These are phyloP conservation scores for Xestia ashworthii DNA, from an alignment of 2,888 invertebrate species.

Conservation along the genomic window DNA sequence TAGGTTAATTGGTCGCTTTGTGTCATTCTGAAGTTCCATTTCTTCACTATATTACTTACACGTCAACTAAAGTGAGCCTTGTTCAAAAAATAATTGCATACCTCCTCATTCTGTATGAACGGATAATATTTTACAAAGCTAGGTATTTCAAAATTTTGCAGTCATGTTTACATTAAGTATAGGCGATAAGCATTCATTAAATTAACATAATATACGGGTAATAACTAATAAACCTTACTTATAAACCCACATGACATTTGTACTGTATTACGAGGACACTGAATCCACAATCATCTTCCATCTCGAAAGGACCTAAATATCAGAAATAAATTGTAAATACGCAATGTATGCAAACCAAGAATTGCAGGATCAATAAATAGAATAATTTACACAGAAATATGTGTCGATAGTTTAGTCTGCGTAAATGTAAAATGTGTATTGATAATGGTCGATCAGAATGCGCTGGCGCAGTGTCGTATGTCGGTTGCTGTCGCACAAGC, in stretches of 20 bases:
- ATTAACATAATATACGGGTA: constrained; percentile 87
- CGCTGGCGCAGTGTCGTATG: constrained; percentile 79
- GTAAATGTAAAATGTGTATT: constrained; percentile 71
- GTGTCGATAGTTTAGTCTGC: constrained; percentile 56
- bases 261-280: constrained; percentile 79
- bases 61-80: constrained; percentile 68
- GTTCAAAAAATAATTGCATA: constrained; percentile 69
- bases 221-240: constrained; percentile 82
- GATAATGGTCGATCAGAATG: constrained; percentile 79
- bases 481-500: constrained; percentile 73
- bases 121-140: constrained; percentile 70
- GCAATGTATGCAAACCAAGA: constrained; percentile 67
- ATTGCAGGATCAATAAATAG: constrained; percentile 63
- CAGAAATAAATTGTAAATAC: constrained; percentile 43
- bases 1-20: constrained; percentile 82
- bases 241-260: constrained; percentile 82
- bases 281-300: constrained; percentile 73
- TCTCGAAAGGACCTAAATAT: constrained; percentile 65
- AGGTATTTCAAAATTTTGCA: constrained; percentile 78
- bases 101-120: constrained; percentile 63
- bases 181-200: constrained; percentile 74
- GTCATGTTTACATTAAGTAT: constrained; percentile 75
- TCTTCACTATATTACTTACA: constrained; percentile 64
- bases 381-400: constrained; percentile 63
- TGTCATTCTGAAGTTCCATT: constrained; percentile 70